Evolutionary conservation across 2,888 invertebrate species (phyloP), one percentile per base, ranked within the genome.

Genomic region (Tetropium fuscum): DNA sequence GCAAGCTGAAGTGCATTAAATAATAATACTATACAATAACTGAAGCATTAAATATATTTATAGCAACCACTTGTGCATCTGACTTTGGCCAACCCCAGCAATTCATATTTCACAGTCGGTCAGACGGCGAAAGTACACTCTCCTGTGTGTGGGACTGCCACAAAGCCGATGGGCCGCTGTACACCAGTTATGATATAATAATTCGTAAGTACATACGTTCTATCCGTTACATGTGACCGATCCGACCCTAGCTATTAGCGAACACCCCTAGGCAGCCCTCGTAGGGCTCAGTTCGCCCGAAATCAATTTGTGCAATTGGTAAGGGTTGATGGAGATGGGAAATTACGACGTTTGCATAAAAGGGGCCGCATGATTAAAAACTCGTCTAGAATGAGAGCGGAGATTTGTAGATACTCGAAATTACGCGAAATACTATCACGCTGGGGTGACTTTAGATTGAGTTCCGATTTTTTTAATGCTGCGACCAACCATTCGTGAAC

Each of bases 21-120:
- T 62, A 63, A 66, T 68, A 76, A 75, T 75, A 72, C 74, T 66
- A 70, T 71, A 75, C 74, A 76, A 74, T 77, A 78, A 78, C 71
- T 71, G 72, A 74, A 69, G 75, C 78, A 80, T 79, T 78, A 79
- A 79, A 77, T 76, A 75, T 76, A 79, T 79, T 80, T 78, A 80
- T 76, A 74, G 72, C 71, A 73, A 75, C 77, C 81, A 81, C 81
- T 81, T 81, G 79, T 77, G 75, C 80, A 80, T 79, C 79, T 80
- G 81, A 80, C 80, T 81, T 78, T 62, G 73, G 71, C 70, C 75
- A 78, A 78, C 78, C 78, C 69, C 61, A 69, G 61, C 60, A 64
- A 64, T 63, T 54, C 62, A 60, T 63, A 63, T 60, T 53, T 62
- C 54, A 18, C 58, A 57, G 40, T 30, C 13, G 60, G 8, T 58